Evolutionary conservation across 2,113 vertebrate species (phyloP), one percentile per base, ranked within the genome.

Genomic region (Stictonetta naevosa): DNA sequence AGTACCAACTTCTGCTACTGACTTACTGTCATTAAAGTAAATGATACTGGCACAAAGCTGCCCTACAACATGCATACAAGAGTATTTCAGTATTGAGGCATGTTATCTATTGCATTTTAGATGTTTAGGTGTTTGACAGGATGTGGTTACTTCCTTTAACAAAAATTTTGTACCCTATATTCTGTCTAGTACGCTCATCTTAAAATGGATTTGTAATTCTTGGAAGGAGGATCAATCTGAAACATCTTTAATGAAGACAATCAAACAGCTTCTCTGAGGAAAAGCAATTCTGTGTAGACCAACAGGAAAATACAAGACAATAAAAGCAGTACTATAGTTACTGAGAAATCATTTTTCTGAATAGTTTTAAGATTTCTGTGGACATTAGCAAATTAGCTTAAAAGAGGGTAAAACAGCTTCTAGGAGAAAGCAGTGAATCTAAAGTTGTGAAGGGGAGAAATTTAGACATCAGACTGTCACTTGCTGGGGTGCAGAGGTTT

Each of bases 221-320:
- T 7, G 31, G 11, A 58, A 63, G 31, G 44, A 81, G 25, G 42
- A 60, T 79, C 58, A 79, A 13, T 64, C 23, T 60, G 56, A 91
- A 33, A 13, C 29, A 2, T 25, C 22, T 85, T 82, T 56, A 48
- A 36, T 29, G 17, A 63, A 68, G 80, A 82, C 7, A 66, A 29
- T 40, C 19, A 31, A 44, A 62, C 10, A 73, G 1, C 10, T 76
- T 74, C 64, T 68, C 44, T 50, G 12, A 29, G 20, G 8, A 3
- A 3, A 8, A 5, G 2, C 22, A 31, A 19, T 79, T 60, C 26
- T 82, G 40, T 76, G 44, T 0, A 0, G 10, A 16, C 40, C 40
- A 73, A 10, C 0, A 1, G n/a, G 29, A 53, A 72, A 34, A 84
- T 42, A 53, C 6, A 25, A 73, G 31, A 52, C 36, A 73, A 20